Conservation (phyloP, 2,888 invertebrate genomes). For the Tenthredo notha region DNA sequence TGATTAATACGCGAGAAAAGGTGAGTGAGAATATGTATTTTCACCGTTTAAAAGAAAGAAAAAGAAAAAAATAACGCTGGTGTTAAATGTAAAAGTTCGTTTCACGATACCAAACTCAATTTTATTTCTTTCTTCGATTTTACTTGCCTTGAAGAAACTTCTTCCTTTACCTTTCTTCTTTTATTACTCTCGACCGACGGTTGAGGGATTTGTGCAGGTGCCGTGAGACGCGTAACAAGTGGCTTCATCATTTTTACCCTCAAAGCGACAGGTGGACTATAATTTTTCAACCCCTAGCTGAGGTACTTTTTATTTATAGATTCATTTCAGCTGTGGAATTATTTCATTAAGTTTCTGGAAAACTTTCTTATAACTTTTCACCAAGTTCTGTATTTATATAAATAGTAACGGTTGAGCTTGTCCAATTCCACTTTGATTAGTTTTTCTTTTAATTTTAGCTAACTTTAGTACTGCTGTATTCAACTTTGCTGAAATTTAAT, state of each 20-base stretch:
- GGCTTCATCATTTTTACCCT: slow-evolving; percentile 63
- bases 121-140: background rate
- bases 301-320: background rate
- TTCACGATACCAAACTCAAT: background rate
- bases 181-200: background rate
- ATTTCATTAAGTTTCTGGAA: background rate
- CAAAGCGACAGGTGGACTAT: slow-evolving; percentile 11
- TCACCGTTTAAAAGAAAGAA: background rate
- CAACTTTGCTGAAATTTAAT: background rate
- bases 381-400: background rate
- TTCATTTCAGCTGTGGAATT: background rate
- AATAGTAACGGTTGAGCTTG: background rate
- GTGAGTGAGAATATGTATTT: slow-evolving; percentile 27
- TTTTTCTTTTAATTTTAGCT: background rate
- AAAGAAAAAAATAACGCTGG: background rate
- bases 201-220: slow-evolving; percentile 7
- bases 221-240: slow-evolving; percentile 69
- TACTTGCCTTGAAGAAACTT: background rate
- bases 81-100: background rate
- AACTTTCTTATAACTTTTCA: background rate
- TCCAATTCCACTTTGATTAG: background rate
- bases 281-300: slow-evolving; percentile 10
- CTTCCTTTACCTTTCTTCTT: background rate
- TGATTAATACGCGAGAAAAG: slow-evolving; percentile 32
- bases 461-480: background rate